Evolutionary conservation across 2,888 invertebrate species (phyloP).

Genomic region (Rhimphoctona megacephalus): DNA sequence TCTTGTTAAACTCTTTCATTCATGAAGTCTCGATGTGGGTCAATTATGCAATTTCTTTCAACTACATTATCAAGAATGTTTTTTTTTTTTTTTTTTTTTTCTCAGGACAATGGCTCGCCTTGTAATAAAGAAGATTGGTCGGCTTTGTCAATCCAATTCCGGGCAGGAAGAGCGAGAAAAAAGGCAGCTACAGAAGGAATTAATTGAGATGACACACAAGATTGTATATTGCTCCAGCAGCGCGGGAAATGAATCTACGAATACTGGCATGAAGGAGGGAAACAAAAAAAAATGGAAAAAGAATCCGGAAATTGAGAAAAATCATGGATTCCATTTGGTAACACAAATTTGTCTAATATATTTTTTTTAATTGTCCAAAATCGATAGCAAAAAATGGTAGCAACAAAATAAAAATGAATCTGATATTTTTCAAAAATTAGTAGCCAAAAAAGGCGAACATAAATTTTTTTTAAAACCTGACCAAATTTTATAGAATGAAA

Average conservation of each 20-base stretch:
- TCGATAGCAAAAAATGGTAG: too few species aligned
- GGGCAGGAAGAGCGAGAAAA: slow-evolving; percentile 23
- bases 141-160: slow-evolving; percentile 49
- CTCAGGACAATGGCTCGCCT: slow-evolving; percentile 54
- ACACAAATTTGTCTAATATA: too few species aligned
- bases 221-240: neutral
- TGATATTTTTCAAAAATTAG: too few species aligned
- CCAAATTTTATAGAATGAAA: too few species aligned
- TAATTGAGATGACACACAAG: slow-evolving; percentile 28
- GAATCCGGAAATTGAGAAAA: neutral
- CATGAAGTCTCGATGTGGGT: slow-evolving; percentile 3
- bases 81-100: too few species aligned
- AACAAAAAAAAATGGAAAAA: neutral
- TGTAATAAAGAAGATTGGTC: slow-evolving; percentile 45
- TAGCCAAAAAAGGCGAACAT: too few species aligned
- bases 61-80: slow-evolving; percentile 36
- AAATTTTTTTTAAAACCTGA: too few species aligned
- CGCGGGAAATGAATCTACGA: neutral
- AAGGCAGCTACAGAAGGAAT: neutral
- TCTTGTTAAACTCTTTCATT: slow-evolving; percentile 1
- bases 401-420: neutral
- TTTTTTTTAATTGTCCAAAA: too few species aligned
- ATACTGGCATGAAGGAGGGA: neutral
- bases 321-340: neutral
- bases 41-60: slow-evolving; percentile 63